Evolutionary conservation across 2,888 invertebrate species (phyloP), one percentile per base, ranked within the genome.

Genomic region (Drosophila recens): DNA sequence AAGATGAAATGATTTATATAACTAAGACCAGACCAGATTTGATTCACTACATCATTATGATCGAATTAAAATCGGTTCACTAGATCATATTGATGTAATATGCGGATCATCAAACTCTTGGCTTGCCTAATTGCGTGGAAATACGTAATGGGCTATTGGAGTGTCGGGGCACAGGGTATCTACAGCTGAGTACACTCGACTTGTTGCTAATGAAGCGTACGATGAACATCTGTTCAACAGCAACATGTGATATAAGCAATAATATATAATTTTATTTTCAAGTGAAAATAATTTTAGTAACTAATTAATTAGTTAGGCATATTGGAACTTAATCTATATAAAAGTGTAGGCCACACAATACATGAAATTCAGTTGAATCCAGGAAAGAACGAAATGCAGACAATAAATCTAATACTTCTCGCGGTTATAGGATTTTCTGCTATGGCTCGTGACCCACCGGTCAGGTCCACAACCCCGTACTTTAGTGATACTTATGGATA

Each of bases 201-300:
- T 27, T 27, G 6, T 27, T 5, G 27, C 27, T 27, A 27, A 71
- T 64, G 36, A 45, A n/a, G 27, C 59, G 75, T 54, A 69, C 77
- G 59, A 65, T 66, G 49, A 36, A 42, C 66, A 53, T 34, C 23
- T 30, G 48, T 15, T 59, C 20, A 11, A 52, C 11, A 34, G 15
- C 5, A 34, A 27, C 3, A n/a, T 13, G 8, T 27, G 5, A 54
- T 54, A 30, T 42, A 54, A 34, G 15, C 27, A 34, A n/a, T 13
- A 49, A 6, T 49, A 52, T 6, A n/a, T 36, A 34, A 20, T 34
- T 36, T 6, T 30, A 34, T 4, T 5, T 3, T 9, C 9, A 9
- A 36, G 17, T 38, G 4, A 23, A 38, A 23, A 20, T 20, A 23
- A 38, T 38, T 23, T 0, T 1, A 4, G 23, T n/a, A 38, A 38